These are phyloP conservation scores for Halocaridina rubra DNA, from an alignment of 2,888 invertebrate genomes.

Conservation along the genomic window DNA sequence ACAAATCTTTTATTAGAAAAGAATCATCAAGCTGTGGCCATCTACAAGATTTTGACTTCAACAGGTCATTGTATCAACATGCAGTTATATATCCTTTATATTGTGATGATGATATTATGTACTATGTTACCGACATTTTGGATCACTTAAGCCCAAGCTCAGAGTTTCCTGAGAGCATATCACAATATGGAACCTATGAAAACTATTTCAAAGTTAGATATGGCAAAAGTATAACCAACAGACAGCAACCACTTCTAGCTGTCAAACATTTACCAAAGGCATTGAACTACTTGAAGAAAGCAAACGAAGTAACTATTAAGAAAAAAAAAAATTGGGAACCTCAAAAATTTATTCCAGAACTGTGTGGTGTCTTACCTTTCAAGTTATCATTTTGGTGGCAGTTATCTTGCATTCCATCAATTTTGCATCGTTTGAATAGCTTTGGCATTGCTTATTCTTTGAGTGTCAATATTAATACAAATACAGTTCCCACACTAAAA, in stretches of 20 bases:
- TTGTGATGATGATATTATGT: slow-evolving; percentile 65
- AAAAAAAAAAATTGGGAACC: slow-evolving; percentile 3
- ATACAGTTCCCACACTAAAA: neutral
- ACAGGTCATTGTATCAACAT: slow-evolving; percentile 76
- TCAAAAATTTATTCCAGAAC: slow-evolving; percentile 84
- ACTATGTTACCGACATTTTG: slow-evolving; percentile 66
- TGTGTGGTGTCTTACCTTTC: slow-evolving; percentile 77
- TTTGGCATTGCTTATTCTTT: slow-evolving; percentile 82
- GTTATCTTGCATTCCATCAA: slow-evolving; percentile 83
- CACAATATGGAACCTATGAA: slow-evolving; percentile 75
- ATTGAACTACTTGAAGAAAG: slow-evolving; percentile 72
- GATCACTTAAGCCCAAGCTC: slow-evolving; percentile 75
- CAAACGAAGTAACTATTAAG: neutral
- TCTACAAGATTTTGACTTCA: slow-evolving; percentile 7
- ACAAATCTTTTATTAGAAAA: neutral
- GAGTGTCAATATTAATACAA: slow-evolving; percentile 72
- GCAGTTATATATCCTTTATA: slow-evolving; percentile 58
- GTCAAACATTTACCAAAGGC: slow-evolving; percentile 78
- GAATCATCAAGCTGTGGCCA: neutral
- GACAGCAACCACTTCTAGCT: slow-evolving; percentile 82
- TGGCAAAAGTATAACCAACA: slow-evolving; percentile 74
- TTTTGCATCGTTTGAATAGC: slow-evolving; percentile 81
- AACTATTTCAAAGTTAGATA: slow-evolving; percentile 85
- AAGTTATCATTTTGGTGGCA: slow-evolving; percentile 82
- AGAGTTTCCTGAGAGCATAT: slow-evolving; percentile 74